phyloP scores from a whole-genome alignment of 2,113 vertebrate genomes.

The Solea solea region DNA sequence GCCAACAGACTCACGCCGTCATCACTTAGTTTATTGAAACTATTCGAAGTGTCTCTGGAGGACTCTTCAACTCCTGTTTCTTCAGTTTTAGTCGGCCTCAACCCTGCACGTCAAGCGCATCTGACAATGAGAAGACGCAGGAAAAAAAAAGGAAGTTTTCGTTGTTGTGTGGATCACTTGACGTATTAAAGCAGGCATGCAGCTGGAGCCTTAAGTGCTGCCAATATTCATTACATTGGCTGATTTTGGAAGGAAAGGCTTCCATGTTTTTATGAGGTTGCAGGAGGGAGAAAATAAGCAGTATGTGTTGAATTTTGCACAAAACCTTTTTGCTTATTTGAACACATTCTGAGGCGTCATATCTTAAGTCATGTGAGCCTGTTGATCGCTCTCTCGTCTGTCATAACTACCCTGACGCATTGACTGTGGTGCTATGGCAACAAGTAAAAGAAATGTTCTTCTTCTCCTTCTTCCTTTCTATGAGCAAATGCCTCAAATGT shows the following conservation, averaged over 20 bases:
- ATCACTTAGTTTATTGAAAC: slow-evolving; percentile 45
- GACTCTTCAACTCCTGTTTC: slow-evolving; percentile 21
- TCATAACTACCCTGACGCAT: slow-evolving; percentile 32
- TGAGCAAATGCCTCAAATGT: slow-evolving; percentile 24
- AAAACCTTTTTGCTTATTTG: background rate
- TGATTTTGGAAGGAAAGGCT: slow-evolving; percentile 2
- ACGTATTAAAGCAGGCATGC: background rate
- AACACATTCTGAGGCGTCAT: too few relatives aligned
- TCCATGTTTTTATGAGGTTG: background rate
- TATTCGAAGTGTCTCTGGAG: slow-evolving; percentile 36
- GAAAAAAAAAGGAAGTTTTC: slow-evolving; percentile 2
- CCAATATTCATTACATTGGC: slow-evolving; percentile 3
- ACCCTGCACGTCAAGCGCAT: slow-evolving; percentile 8
- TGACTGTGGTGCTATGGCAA: slow-evolving; percentile 57
- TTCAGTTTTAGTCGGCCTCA: slow-evolving; percentile 1
- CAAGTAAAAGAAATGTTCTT: slow-evolving; percentile 38
- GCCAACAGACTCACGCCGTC: slow-evolving; percentile 34
- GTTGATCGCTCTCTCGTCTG: slow-evolving; percentile 7
- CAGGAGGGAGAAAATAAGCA: background rate
- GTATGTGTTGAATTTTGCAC: background rate
- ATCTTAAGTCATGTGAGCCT: background rate
- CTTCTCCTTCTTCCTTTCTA: background rate
- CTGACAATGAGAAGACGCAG: slow-evolving; percentile 9
- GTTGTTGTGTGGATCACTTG: slow-evolving; percentile 10
- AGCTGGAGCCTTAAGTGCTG: slow-evolving; percentile 7